Evolutionary conservation across 2,888 invertebrate species (phyloP), one percentile per base, ranked within the genome.

Genomic region (Baronia brevicornis): DNA sequence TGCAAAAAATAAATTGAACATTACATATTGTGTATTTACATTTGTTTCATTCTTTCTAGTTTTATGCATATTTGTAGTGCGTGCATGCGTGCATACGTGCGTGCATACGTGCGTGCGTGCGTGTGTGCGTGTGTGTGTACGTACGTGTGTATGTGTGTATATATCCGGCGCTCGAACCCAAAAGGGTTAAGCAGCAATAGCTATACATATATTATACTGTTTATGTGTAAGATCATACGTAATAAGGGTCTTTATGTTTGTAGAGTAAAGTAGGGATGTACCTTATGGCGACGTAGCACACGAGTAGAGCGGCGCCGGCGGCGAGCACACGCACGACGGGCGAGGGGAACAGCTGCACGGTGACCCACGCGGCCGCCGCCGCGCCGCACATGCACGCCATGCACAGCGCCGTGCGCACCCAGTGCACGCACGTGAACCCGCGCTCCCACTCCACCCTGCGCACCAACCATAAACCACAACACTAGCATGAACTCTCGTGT

Each of bases 211-310:
- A 19, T 21, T 32, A n/a, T n/a, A n/a, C n/a, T n/a, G n/a, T n/a
- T n/a, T n/a, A n/a, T n/a, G n/a, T n/a, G n/a, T n/a, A n/a, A n/a
- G n/a, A n/a, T n/a, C n/a, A n/a, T n/a, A n/a, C n/a, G n/a, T n/a
- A n/a, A n/a, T n/a, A n/a, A n/a, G n/a, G n/a, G n/a, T n/a, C n/a
- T n/a, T n/a, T n/a, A n/a, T n/a, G n/a, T n/a, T n/a, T n/a, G n/a
- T n/a, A n/a, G n/a, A n/a, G n/a, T n/a, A n/a, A n/a, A n/a, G n/a
- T n/a, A n/a, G n/a, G n/a, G n/a, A n/a, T n/a, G n/a, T 27, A 93
- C 93, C 90, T 90, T 60, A 95, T 86, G 49, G 94, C 94, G 36
- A 95, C 89, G 60, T 96, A 96, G 57, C 93, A 91, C 40, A 95
- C 88, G 44, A 96, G 86, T 30, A 94, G 86, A 24, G 94, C 94